Base-by-base conservation (phyloP, 2,113 vertebrate genomes). In the Larimichthys polyactis region DNA sequence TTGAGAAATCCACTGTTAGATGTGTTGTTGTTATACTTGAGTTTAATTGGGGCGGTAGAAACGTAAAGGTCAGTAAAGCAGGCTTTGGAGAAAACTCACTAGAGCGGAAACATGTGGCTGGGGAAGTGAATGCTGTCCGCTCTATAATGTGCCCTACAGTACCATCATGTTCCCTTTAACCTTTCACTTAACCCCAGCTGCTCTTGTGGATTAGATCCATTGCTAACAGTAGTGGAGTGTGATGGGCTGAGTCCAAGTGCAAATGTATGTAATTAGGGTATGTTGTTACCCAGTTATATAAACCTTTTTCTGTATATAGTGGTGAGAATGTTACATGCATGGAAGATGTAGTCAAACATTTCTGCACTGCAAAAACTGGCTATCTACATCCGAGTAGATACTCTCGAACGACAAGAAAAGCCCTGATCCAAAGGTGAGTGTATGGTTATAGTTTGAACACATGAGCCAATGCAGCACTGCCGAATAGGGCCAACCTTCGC, bases 1-100 rank as follows among this genome's bases (percentile, higher is more conserved):
- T 79, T 44, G 17, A 82, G 17, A 78, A 73, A 77, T 71, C 46
- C 60, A 60, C 17, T 58, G 78, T 78, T 44, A 7, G 59, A 88
- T 29, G 62, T 73, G 54, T 71, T 82, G 79, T 79, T 86, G 81
- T 86, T 60, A 27, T 57, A 72, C 66, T 72, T 74, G 71, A 62
- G 62, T 88, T 89, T 85, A 87, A 88, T 85, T 90, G 63, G 74
- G 69, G 32, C 24, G 80, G 76, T 62, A 27, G 58, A 70, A 60
- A 75, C 65, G 80, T 71, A 75, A 78, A 85, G 82, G 87, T 85
- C 74, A 59, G 58, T 54, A 65, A 71, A 82, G 64, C 69, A 71
- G 64, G 70, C 78, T 82, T 67, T 62, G 72, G 78, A 48, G 48
- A 74, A 62, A 48, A 74, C 68, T 75, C 79, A 69, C 54, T 40